These are phyloP conservation scores for Drosophila kikkawai DNA, from an alignment of 1,140 invertebrate species.

Conservation along the genomic window DNA sequence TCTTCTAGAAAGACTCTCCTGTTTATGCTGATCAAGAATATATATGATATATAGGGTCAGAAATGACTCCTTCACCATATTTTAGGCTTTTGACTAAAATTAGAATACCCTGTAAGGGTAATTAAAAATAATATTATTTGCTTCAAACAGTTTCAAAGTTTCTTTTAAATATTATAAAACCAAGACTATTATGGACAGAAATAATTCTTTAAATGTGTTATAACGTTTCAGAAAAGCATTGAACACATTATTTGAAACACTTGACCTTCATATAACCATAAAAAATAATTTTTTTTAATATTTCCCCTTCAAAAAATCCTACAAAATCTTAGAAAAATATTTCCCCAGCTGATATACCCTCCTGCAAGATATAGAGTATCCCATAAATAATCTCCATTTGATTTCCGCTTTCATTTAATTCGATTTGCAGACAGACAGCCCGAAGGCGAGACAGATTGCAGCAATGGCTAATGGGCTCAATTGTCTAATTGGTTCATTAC, in stretches of 20 bases:
- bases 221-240: background rate
- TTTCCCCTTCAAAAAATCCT: background rate
- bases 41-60: too few species aligned
- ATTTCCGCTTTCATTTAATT: constrained; percentile 43
- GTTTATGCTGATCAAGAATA: too few species aligned
- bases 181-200: background rate
- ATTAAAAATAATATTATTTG: too few species aligned
- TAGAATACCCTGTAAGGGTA: too few species aligned
- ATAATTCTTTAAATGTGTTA: background rate
- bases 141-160: too few species aligned
- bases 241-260: too few species aligned
- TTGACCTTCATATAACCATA: too few species aligned
- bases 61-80: too few species aligned
- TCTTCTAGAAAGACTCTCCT: too few species aligned
- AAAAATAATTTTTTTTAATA: too few species aligned
- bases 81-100: too few species aligned
- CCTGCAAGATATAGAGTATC: background rate
- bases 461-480: constrained; percentile 54
- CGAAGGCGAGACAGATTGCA: constrained; percentile 28
- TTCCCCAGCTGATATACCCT: background rate
- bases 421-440: constrained; percentile 35
- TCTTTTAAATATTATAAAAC: background rate
- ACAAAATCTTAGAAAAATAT: background rate
- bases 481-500: constrained; percentile 82
- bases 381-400: constrained; percentile 14